Base-by-base conservation (phyloP, 2,797 vertebrate genomes). In the Carapus acus region DNA sequence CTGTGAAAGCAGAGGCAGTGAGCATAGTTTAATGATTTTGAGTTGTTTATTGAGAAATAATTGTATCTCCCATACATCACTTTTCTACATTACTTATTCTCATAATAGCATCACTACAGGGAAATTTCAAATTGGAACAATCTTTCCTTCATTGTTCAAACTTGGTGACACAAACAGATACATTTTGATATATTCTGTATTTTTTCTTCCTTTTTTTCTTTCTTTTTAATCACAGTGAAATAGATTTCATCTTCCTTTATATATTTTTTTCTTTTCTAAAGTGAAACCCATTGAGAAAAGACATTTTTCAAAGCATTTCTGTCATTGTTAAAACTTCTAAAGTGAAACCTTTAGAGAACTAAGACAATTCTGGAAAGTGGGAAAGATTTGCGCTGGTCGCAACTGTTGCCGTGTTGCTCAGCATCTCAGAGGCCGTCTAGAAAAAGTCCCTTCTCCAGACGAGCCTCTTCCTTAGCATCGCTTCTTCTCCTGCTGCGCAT, bases 401-500 rank as follows among this genome's bases (percentile, higher is more conserved):
- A 81, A 83, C 77, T 65, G 74, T n/a, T 81, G 73, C 65, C 8
- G 1, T 65, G 77, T 76, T 69, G 69, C 78, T 78, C 82, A 79
- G 83, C 79, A 16, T 71, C 74, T 11, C 24, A 57, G 81, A 85
- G 76, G 56, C 43, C 80, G 23, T 60, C 64, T 61, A 61, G 48
- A 81, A 83, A 86, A 84, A 85, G 82, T 85, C 77, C n/a, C 71
- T 85, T 86, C 82, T 65, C 58, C 69, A 80, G 46, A 67, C 23
- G 71, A 34, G 76, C 76, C 84, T 85, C 86, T 77, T 79, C 49
- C 81, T 85, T 78, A 67, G 85, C 86, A 79, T 84, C 86, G 83
- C 86, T 86, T 87, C 85, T 82, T 86, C 85, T 84, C 82, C 86
- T 84, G 47, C 84, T 81, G 83, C 82, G 85, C 85, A 81, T 72